A percentile compares a stretch with the other conserved stretches of the same genome.
Evolutionary conservation across 2,797 vertebrate species (phyloP).

Genomic region (Silurus aristotelis): DNA sequence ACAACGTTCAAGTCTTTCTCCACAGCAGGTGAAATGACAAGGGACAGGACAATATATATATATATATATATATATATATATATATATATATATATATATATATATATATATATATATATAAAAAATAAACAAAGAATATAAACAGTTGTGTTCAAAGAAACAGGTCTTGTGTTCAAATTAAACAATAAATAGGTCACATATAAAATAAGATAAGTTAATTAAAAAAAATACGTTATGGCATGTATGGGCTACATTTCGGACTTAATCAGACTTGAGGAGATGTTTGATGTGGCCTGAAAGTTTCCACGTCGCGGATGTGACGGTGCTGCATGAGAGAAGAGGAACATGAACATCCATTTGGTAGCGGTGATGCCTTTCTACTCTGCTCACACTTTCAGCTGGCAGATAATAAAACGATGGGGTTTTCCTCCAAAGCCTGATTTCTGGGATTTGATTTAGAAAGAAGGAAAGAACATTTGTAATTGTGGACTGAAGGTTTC

Average conservation of each 20-base stretch:
- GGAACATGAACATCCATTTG: constrained; percentile 56
- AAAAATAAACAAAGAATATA: too few species aligned
- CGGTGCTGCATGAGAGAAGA: constrained; percentile 60
- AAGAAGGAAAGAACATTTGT: neutral
- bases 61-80: too few species aligned
- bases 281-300: constrained; percentile 62
- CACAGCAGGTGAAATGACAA: constrained; percentile 59
- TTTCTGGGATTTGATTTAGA: constrained; percentile 2
- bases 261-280: constrained; percentile 39
- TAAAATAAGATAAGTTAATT: constrained; percentile 38
- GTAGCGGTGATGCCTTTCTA: constrained; percentile 30
- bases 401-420: neutral
- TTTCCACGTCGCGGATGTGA: constrained; percentile 61
- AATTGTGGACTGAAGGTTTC: neutral
- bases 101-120: too few species aligned
- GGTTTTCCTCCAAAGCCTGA: neutral
- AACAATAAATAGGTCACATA: constrained; percentile 61
- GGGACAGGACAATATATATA: neutral
- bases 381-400: constrained; percentile 17
- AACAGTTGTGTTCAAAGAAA: neutral
- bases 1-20: constrained; percentile 58
- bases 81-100: too few species aligned
- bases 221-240: constrained; percentile 61
- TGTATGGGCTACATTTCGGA: constrained; percentile 65
- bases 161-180: constrained; percentile 55